Base-by-base conservation (phyloP, 2,797 vertebrate genomes). In the Toxotes lorentzi region DNA sequence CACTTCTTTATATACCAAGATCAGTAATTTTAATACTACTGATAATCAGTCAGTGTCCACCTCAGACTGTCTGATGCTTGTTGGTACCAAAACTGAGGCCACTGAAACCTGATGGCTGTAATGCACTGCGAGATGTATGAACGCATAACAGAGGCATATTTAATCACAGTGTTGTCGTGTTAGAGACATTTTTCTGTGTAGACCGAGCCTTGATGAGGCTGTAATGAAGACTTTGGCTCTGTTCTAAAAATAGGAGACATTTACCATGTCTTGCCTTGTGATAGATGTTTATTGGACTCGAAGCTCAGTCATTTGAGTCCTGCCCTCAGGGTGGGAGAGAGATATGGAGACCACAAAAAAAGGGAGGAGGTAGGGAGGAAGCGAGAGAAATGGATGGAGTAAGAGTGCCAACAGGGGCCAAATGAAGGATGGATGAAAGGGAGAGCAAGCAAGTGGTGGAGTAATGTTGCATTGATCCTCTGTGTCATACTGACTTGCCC, bases 161-260 rank as follows among this genome's bases (percentile, higher is more conserved):
- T 43, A 73, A 57, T 48, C 68, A 8, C 38, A 32, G 61, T 30
- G 34, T 27, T 2, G 24, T 54, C 27, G 13, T 58, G 57, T 79
- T 43, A 67, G 58, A 83, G 66, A 69, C 60, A 32, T 79, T 82
- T 84, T 66, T 64, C 67, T 76, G 71, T 10, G 7, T 34, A 74
- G 74, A 51, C 68, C 5, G 10, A 71, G 80, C 41, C 53, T 70
- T 86, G 86, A 91, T 88, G 86, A 90, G 78, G 85, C 85, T 76
- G 47, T 87, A 82, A 86, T 82, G 76, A 85, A 10, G 67, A 78
- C 60, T 69, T 64, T 62, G 79, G 61, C 76, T 75, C 78, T 32
- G 66, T 65, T 88, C 92, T 93, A 93, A 93, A 94, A 92, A 95
- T 95, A 94, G 90, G 71, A 68, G 81, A 87, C 87, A 91, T 93